Evolutionary conservation across 2,888 invertebrate species (phyloP).

Genomic region (Coelogynopora nodosa): DNA sequence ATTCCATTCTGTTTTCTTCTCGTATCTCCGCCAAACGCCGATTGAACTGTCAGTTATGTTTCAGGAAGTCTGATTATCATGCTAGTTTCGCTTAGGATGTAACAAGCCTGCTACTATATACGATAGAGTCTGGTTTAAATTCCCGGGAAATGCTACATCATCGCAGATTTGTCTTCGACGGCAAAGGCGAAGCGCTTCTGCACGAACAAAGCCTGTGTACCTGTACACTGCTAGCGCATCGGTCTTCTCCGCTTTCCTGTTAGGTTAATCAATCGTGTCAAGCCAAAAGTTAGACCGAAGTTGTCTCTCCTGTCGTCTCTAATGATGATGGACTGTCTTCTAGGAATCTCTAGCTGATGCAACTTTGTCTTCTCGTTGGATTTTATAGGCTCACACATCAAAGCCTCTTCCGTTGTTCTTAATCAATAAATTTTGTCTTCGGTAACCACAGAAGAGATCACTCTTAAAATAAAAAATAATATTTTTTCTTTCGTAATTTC

Average conservation of each 20-base stretch:
- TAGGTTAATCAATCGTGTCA: neutral
- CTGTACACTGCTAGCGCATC: neutral
- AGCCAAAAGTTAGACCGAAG: neutral
- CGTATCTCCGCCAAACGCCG: neutral
- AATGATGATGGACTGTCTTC: neutral
- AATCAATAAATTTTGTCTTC: neutral
- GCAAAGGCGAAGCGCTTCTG: neutral
- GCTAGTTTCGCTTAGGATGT: too few species aligned
- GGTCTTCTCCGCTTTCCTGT: neutral
- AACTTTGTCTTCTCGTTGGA: neutral
- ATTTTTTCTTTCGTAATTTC: too few species aligned
- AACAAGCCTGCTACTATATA: too few species aligned
- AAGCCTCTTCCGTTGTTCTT: neutral
- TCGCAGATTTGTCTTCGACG: neutral
- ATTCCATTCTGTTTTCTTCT: too few species aligned
- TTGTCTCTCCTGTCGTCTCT: neutral
- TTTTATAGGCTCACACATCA: neutral
- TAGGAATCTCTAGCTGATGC: neutral
- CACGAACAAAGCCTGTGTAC: neutral
- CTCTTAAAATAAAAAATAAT: too few species aligned
- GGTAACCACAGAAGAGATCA: too few species aligned
- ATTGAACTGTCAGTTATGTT: neutral
- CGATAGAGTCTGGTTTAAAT: neutral
- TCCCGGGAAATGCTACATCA: neutral
- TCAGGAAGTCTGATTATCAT: neutral